Conservation (phyloP, 2,888 invertebrate genomes). For the Synanthedon vespiformis region DNA sequence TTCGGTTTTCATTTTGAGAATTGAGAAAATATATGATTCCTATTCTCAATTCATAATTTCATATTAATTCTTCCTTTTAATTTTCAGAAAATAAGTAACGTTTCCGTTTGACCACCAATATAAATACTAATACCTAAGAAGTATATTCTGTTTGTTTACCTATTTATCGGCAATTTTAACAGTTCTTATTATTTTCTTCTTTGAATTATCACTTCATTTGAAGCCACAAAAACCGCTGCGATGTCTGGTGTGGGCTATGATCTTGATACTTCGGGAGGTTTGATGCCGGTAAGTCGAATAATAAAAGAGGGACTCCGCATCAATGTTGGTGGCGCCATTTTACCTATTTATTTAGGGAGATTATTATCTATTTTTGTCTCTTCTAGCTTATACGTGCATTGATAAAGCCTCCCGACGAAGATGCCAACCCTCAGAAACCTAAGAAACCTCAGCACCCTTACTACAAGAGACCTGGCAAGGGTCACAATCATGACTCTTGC, state of each 20-base stretch:
- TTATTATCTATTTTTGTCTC: slow-evolving; percentile 3
- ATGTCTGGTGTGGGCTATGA: slow-evolving; percentile 77
- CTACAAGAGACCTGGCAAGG: slow-evolving; percentile 87
- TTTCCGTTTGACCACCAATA: too few species aligned
- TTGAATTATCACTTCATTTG: too few species aligned
- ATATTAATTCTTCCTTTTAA: too few species aligned
- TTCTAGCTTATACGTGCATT: slow-evolving; percentile 88
- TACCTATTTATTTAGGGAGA: slow-evolving; percentile 4
- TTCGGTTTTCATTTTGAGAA: too few species aligned
- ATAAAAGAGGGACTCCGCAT: neutral
- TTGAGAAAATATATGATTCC: too few species aligned
- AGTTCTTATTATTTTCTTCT: too few species aligned
- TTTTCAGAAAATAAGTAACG: too few species aligned
- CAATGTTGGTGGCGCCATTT: slow-evolving; percentile 30
- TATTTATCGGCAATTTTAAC: too few species aligned
- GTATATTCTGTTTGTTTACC: too few species aligned
- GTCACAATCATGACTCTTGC: slow-evolving; percentile 93
- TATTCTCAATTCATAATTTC: too few species aligned
- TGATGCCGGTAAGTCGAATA: slow-evolving; percentile 84
- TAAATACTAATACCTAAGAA: too few species aligned
- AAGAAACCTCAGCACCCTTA: slow-evolving; percentile 82
- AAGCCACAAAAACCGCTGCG: neutral
- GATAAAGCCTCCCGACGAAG: slow-evolving; percentile 88
- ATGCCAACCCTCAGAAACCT: slow-evolving; percentile 70
- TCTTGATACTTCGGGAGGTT: slow-evolving; percentile 81